phyloP scores from a whole-genome alignment of 1,140 invertebrate genomes.

The Drosophila parvula region DNA sequence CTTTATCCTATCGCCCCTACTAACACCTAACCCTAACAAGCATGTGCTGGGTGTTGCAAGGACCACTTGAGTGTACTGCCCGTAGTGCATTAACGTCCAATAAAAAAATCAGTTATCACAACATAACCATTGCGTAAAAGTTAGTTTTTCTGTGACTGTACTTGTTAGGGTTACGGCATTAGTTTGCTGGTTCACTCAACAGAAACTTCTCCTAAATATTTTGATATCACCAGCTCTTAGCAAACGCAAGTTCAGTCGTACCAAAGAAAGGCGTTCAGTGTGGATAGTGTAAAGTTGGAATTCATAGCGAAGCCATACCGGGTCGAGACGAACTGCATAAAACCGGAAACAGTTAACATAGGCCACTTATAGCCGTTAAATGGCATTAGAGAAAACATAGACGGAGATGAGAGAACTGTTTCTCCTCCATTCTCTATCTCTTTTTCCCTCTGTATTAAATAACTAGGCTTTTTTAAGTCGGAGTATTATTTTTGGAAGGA shows the following conservation, averaged over 20 bases:
- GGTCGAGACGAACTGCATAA: slow-evolving; percentile 45
- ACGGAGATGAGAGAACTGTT: slow-evolving; percentile 6
- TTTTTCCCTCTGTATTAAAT: slow-evolving; percentile 16
- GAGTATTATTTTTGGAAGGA: slow-evolving; percentile 57
- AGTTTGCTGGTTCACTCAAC: background rate
- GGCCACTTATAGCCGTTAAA: slow-evolving; percentile 74
- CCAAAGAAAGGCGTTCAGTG: background rate
- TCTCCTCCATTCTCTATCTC: background rate
- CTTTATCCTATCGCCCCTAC: no score
- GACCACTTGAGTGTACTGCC: no score
- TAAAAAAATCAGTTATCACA: no score
- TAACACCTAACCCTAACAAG: no score
- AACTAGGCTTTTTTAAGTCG: slow-evolving; percentile 19
- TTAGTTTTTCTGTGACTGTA: no score
- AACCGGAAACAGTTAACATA: slow-evolving; percentile 79
- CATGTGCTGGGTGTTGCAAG: no score
- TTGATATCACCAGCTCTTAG: background rate
- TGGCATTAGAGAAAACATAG: slow-evolving; percentile 53
- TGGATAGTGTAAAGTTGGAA: slow-evolving; percentile 4
- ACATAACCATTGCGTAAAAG: no score
- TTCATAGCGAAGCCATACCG: slow-evolving; percentile 60
- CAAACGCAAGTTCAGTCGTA: background rate
- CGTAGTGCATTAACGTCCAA: no score
- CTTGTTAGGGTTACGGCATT: no score
- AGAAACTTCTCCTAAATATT: background rate